Evolutionary conservation across 2,113 vertebrate species (phyloP).

Genomic region (Pygoscelis adeliae): DNA sequence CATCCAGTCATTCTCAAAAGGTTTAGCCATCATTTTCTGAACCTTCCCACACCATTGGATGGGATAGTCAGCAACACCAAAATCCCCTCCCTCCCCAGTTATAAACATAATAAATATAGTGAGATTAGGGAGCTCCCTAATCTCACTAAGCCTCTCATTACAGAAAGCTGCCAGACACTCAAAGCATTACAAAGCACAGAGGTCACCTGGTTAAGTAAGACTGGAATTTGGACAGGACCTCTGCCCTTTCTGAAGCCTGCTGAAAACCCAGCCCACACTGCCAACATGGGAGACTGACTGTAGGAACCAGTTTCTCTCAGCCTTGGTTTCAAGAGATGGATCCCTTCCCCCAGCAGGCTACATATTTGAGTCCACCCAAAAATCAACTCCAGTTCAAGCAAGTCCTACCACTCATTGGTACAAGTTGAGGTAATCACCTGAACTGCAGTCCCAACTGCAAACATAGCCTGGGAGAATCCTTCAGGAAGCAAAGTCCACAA

Average conservation of each 20-base stretch:
- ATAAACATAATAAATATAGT: neutral
- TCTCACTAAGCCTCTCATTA: neutral
- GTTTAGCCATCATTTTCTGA: neutral
- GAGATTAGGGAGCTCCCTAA: neutral
- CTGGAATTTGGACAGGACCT: neutral
- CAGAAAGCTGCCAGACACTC: neutral
- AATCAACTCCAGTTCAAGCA: neutral
- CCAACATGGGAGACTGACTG: neutral
- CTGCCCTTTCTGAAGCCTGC: neutral
- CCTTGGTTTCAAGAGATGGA: neutral
- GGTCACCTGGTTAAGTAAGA: fast-evolving
- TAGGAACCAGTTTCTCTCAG: neutral
- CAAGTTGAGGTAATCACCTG: fast-evolving
- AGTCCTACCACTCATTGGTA: neutral
- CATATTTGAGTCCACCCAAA: neutral
- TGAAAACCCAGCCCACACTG: neutral
- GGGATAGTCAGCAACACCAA: neutral
- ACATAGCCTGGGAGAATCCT: neutral
- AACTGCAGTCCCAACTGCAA: neutral
- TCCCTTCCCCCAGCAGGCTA: neutral
- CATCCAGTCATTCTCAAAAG: neutral
- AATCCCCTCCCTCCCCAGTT: neutral
- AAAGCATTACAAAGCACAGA: neutral
- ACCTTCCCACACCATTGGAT: neutral
- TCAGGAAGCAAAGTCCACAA: neutral